Evolutionary conservation across 2,113 vertebrate genomes (phyloP), one percentile per base, ranked within the genome.

Genomic region (Chitala chitala): DNA sequence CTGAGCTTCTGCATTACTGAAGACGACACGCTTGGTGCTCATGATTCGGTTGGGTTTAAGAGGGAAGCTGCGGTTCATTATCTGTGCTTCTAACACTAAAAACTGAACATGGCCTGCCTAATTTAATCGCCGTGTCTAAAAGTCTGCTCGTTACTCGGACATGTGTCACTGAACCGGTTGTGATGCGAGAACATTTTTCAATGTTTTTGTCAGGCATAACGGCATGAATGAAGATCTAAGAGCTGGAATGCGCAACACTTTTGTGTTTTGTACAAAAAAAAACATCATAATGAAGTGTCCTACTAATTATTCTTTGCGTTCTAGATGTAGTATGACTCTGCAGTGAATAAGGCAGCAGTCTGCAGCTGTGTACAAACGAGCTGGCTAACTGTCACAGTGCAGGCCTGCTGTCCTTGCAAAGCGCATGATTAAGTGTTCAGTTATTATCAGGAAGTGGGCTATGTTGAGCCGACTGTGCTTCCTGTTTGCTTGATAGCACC

Each of bases 381-480:
- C 51, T 55, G 51, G 33, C 69, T 22, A 15, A 29, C 46, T 9
- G 20, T 40, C 13, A 72, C 22, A 59, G 31, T 44, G n/a, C 6
- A n/a, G 54, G 22, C 5, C 13, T 26, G 40, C 26, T 51, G 33
- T 31, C 55, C 42, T 58, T 72, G 2, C 31, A 29, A 72, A 24
- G 7, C 42, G 40, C 40, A 44, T 72, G 54, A 59, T 26, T n/a
- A 46, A 46, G 55, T 46, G 26, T 48, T 20, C 46, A 46, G 33
- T 72, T 55, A 59, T 17, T 42, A 42, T 31, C 42, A 58, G 71
- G 71, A 72, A 72, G 71, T 72, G 38, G 71, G 12, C 61, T 72
- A 26, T 20, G 42, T 44, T 4, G 55, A 38, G 54, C 40, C 61
- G 55, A 72, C 46, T 24, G 29, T 44, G 53, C 55, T 61, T 72